These are phyloP conservation scores for Leguminivora glycinivorella DNA, from an alignment of 1,140 invertebrate species.

Conservation along the genomic window DNA sequence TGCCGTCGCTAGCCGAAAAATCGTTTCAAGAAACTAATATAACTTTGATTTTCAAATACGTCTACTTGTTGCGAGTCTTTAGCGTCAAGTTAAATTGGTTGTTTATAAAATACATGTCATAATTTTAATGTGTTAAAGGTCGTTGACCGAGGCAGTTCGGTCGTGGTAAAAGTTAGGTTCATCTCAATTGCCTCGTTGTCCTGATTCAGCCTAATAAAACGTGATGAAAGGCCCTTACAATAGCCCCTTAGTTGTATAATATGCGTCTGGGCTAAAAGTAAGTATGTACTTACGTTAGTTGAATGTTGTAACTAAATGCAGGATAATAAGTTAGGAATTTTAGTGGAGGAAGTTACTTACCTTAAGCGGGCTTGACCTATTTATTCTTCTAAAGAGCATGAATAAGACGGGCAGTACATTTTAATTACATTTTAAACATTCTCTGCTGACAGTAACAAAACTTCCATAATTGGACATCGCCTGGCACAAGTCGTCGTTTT, in stretches of 20 bases:
- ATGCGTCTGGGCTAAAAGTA: neutral
- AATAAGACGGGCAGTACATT: too few species aligned
- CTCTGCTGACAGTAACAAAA: too few species aligned
- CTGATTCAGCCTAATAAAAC: neutral
- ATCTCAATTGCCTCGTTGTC: slow-evolving; percentile 16
- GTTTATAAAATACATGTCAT: neutral
- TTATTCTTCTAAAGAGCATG: too few species aligned
- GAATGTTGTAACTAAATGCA: too few species aligned
- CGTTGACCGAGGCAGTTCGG: slow-evolving; percentile 7
- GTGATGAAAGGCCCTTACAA: slow-evolving; percentile 7
- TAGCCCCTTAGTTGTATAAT: neutral
- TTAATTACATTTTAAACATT: too few species aligned
- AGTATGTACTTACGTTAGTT: neutral
- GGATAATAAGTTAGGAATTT: too few species aligned
- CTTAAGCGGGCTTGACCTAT: too few species aligned
- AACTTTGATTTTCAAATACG: neutral
- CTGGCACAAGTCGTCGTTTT: too few species aligned
- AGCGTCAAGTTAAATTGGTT: neutral
- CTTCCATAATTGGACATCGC: too few species aligned
- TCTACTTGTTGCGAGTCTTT: neutral
- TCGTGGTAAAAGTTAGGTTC: slow-evolving; percentile 29
- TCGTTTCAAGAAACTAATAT: neutral
- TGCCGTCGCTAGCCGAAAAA: neutral
- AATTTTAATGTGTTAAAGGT: neutral
- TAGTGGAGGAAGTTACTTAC: too few species aligned